Evolutionary conservation across 2,113 vertebrate genomes (phyloP), one percentile per base, ranked within the genome.

Genomic region (Colinus virginianus): DNA sequence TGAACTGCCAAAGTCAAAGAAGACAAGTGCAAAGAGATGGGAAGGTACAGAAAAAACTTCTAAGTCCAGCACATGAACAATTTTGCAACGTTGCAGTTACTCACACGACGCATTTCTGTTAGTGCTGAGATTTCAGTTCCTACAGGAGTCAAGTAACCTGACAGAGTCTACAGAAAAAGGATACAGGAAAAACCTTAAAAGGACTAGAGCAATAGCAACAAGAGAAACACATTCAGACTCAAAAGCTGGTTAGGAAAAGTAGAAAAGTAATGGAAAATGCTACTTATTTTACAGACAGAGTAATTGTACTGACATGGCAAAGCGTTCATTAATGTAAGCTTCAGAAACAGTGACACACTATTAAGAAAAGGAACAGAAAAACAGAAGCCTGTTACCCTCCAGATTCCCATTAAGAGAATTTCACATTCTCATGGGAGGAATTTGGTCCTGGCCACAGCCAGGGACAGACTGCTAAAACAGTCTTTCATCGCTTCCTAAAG

Each of bases 41-140:
- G 78, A 78, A 88, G 53, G 69, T 19, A 40, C 2, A 80, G 71
- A 90, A 91, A 55, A 30, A 55, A 23, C 9, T 32, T 58, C 26
- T n/a, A 68, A 30, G 40, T 3, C 61, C 85, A 15, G 2, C 5
- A 21, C 5, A 45, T 1, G 2, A 83, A 69, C 23, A 36, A 45
- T 45, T 0, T 19, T 30, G 84, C 71, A 79, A 18, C 0, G 0
- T 42, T 5, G 43, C 66, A 28, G 2, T 87, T 97, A 98, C 98
- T 98, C 98, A 99, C 98, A 97, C 98, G 97, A 59, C 98, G 98
- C 98, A 99, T 98, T 95, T 99, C 98, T 80, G 98, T 97, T 90
- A 99, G 96, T 40, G 98, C 98, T 32, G 98, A 97, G 97, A 99
- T 98, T 93, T 99, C 98, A 87, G 98, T 97, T 96, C 98, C 98